Base-by-base conservation (phyloP, 2,888 invertebrate species). In the Gastracanthus pulcherrimus region DNA sequence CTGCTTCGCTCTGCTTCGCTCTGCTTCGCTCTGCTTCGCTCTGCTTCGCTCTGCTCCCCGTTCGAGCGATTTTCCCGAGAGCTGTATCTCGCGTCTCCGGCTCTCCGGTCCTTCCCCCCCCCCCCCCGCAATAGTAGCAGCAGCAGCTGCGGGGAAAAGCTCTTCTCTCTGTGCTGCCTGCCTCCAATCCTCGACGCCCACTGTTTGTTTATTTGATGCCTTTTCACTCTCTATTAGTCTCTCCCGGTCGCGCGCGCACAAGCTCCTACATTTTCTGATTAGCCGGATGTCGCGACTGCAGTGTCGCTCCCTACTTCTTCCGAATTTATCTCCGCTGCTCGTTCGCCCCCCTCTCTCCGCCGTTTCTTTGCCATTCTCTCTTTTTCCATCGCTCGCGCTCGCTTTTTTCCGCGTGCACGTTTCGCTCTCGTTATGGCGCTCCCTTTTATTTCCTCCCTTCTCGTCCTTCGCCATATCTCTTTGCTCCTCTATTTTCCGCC, bases 181-280 rank as follows among this genome's bases (percentile, higher is more conserved):
- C n/a, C n/a, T n/a, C n/a, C n/a, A n/a, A n/a, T 83, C 81, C 82
- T 82, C 84, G 80, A 70, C 84, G 80, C 86, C 86, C 87, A 86
- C 88, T 89, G 91, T 90, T 91, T 91, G 91, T 91, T 91, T 91
- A 90, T 90, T 90, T 88, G 90, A 91, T 91, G 89, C 90, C 90
- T 91, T 91, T 91, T 91, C 90, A 90, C 91, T 91, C 90, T 90
- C 90, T 91, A 91, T 91, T 91, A 91, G 91, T 90, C 90, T 89
- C 84, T 74, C 11, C 69, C 69, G 45, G 23, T 62, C 60, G 48
- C 77, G 26, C 23, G 16, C 74, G 9, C 70, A n/a, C 34, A 86
- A 87, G 84, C 88, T 89, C 87, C 90, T 89, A 91, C 90, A 91
- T 90, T 91, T 91, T 91, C 89, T 89, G 90, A 90, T 90, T 90